Percentiles rank a stretch among this genome's conserved stretches.
phyloP scores from a whole-genome alignment of 2,888 invertebrate species.

The Cepaea hortensis region DNA sequence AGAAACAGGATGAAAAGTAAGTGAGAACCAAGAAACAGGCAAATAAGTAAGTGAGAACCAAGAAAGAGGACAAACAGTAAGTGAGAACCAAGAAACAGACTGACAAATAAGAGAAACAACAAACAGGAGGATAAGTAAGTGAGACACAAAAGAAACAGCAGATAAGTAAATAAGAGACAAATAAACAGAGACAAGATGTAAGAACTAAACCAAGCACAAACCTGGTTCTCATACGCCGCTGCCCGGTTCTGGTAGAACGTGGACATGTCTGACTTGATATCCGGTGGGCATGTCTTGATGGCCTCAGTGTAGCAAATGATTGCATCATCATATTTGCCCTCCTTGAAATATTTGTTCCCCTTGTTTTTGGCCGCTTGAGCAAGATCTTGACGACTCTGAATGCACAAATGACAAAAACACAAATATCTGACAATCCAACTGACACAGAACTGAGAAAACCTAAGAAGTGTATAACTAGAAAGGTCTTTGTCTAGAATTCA shows the following conservation, averaged over 20 bases:
- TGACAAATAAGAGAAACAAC: too few species aligned
- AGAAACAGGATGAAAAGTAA: not conserved
- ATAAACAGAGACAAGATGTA: not conserved
- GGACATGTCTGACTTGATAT: slow-evolving; percentile 85
- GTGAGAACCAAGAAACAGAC: too few species aligned
- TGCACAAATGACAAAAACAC: slow-evolving; percentile 1
- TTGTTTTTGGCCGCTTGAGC: slow-evolving; percentile 79
- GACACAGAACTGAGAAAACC: too few species aligned
- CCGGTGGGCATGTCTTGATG: slow-evolving; percentile 76
- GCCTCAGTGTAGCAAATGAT: slow-evolving; percentile 78
- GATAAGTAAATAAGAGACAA: not conserved
- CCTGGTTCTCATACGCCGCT: slow-evolving; percentile 93
- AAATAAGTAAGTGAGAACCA: too few species aligned
- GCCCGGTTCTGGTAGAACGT: slow-evolving; percentile 97
- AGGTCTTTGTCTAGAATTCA: too few species aligned
- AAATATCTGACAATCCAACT: too few species aligned
- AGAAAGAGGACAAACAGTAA: too few species aligned
- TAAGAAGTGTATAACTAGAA: too few species aligned
- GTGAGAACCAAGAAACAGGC: too few species aligned
- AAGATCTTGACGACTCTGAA: slow-evolving; percentile 72
- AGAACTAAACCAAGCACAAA: slow-evolving; percentile 63
- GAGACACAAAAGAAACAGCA: not conserved
- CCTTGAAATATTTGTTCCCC: slow-evolving; percentile 78
- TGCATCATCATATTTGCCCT: slow-evolving; percentile 76
- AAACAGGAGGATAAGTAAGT: not conserved